These are phyloP conservation scores for Anthopleura sola DNA, from an alignment of 64 coral and sea anemone species.

Conservation along the genomic window DNA sequence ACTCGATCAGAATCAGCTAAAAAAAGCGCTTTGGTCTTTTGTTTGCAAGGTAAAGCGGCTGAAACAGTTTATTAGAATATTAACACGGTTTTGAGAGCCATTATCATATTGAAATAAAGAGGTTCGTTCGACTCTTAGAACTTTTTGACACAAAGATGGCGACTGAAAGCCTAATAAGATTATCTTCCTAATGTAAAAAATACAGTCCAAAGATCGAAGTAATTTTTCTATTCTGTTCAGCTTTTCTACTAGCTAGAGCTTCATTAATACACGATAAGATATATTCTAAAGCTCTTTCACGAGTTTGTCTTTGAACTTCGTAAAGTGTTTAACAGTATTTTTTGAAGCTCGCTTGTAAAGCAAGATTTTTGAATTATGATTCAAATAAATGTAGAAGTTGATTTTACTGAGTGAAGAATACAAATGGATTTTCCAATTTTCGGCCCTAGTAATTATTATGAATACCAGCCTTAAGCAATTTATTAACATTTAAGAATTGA, in stretches of 20 bases:
- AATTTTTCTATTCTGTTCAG: background rate
- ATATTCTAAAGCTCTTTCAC: background rate
- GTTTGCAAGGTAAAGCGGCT: no score
- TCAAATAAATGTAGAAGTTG: no score
- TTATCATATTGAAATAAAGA: conserved; percentile 1
- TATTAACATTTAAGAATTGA: conserved; percentile 5
- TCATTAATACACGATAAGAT: background rate
- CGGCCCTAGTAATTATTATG: background rate
- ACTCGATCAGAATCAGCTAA: no score
- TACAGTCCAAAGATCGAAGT: background rate
- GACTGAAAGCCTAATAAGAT: background rate
- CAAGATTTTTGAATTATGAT: background rate
- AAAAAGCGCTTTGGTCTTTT: background rate
- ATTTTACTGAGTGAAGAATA: no score
- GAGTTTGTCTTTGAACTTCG: background rate
- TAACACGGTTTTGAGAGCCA: background rate
- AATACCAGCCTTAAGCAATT: background rate
- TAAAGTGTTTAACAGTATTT: no score
- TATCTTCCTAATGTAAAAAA: background rate
- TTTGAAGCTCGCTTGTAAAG: background rate
- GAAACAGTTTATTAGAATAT: background rate
- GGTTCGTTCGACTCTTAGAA: background rate
- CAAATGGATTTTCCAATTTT: background rate
- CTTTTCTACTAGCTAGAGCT: background rate
- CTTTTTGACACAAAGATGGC: conserved; percentile 5